These are phyloP conservation scores for Bubo scandiacus DNA, from an alignment of 2,113 vertebrate species.

Conservation along the genomic window DNA sequence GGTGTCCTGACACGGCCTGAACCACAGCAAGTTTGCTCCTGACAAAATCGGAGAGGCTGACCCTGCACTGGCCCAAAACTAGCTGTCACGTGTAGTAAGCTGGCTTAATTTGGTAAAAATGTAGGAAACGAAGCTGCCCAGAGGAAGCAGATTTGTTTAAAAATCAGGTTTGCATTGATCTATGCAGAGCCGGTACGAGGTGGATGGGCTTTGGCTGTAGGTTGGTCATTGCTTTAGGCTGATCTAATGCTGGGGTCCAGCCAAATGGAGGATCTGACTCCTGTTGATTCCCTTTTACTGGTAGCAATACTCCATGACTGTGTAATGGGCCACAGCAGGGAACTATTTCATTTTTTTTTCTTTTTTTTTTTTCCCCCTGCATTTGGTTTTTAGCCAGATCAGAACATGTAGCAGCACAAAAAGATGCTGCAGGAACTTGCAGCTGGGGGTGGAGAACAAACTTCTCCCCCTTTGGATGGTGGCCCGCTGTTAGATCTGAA, in stretches of 20 bases:
- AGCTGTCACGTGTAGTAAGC: fast-evolving
- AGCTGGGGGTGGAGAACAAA: neutral
- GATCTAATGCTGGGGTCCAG: neutral
- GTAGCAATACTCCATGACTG: fast-evolving
- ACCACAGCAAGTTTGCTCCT: too few species aligned
- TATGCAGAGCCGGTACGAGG: neutral
- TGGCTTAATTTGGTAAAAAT: neutral
- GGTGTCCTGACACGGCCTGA: neutral
- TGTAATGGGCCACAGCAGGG: neutral
- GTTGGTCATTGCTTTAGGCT: neutral
- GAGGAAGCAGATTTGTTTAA: neutral
- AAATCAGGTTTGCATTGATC: neutral
- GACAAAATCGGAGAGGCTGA: neutral
- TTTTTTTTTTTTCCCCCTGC: too few species aligned
- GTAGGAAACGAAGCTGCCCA: neutral
- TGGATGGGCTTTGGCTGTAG: neutral
- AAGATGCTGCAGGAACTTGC: neutral
- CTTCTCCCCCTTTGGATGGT: neutral
- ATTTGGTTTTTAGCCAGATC: neutral
- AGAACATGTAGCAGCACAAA: neutral
- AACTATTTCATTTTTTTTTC: neutral
- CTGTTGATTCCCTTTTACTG: neutral
- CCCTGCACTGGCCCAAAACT: neutral
- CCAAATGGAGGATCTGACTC: neutral
- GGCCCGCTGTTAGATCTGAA: neutral